Conservation (phyloP, 2,888 invertebrate genomes). For the Zootermopsis nevadensis region DNA sequence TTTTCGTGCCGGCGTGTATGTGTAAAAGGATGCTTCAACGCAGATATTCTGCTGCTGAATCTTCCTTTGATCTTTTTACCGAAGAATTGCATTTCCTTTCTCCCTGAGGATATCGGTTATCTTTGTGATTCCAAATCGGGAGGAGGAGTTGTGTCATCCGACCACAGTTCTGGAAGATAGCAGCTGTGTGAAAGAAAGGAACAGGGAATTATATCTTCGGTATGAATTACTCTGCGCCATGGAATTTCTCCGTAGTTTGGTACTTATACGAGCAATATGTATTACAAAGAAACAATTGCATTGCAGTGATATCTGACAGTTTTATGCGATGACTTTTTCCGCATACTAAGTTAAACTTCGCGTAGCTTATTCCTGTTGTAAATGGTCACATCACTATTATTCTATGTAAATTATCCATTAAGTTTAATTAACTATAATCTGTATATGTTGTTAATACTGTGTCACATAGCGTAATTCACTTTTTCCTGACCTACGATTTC, state of each 20-base stretch:
- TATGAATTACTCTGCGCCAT: not conserved
- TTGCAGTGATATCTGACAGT: too few species aligned
- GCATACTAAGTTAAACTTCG: too few species aligned
- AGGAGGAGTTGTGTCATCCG: not conserved
- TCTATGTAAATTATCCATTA: too few species aligned
- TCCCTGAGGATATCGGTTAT: slow-evolving; percentile 28
- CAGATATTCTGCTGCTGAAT: not conserved
- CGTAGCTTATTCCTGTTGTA: too few species aligned
- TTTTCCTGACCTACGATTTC: too few species aligned
- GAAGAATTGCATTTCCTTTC: slow-evolving; percentile 27
- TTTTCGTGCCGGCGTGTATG: not conserved
- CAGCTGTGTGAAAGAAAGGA: not conserved
- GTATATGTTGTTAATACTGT: too few species aligned
- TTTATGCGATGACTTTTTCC: too few species aligned
- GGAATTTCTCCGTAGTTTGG: not conserved
- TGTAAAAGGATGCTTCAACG: not conserved
- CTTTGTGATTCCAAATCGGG: slow-evolving; percentile 25
- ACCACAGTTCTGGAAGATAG: not conserved
- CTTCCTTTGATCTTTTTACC: slow-evolving; percentile 31
- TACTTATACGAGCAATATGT: too few species aligned
- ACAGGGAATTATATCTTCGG: not conserved
- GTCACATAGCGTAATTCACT: too few species aligned
- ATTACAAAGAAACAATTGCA: too few species aligned
- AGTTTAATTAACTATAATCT: too few species aligned
- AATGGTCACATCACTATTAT: too few species aligned